Conservation (phyloP, 2,113 vertebrate genomes). For the Callopanchax toddi region DNA sequence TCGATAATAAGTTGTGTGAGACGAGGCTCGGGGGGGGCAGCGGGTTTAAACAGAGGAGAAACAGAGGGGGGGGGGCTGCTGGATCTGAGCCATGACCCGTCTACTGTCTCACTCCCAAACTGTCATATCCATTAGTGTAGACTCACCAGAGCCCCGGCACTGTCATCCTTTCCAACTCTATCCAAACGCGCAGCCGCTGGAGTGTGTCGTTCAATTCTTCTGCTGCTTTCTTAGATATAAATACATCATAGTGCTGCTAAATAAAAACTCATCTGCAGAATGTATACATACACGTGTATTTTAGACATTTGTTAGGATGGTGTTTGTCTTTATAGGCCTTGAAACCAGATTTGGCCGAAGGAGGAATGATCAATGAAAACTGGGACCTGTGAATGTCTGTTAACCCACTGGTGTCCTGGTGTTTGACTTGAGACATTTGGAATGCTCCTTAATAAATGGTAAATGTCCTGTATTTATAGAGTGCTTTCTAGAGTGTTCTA, state of each 20-base stretch:
- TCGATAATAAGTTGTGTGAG: conserved; percentile 58
- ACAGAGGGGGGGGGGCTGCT: conserved; percentile 61
- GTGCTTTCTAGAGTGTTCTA: too few species aligned
- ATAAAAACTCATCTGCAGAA: conserved; percentile 40
- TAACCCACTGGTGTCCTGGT: too few species aligned
- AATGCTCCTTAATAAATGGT: too few species aligned
- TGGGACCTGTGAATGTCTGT: too few species aligned
- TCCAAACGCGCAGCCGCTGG: conserved; percentile 57
- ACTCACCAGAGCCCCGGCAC: conserved; percentile 66
- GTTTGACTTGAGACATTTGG: too few species aligned
- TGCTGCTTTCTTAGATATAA: conserved; percentile 60
- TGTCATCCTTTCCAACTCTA: conserved; percentile 57
- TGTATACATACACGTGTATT: conserved; percentile 19
- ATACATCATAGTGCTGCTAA: conserved; percentile 39
- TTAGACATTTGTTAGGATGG: conserved; percentile 4
- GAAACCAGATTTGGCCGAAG: conserved; percentile 42
- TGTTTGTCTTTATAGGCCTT: conserved; percentile 26
- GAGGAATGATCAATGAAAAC: too few species aligned
- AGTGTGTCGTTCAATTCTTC: conserved; percentile 67
- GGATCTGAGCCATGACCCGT: conserved; percentile 72
- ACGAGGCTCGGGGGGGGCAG: conserved; percentile 57
- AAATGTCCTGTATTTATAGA: too few species aligned
- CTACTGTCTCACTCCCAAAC: conserved; percentile 70
- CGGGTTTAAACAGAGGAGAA: conserved; percentile 62
- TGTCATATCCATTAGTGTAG: conserved; percentile 74